phyloP scores from a whole-genome alignment of 1,140 invertebrate species.

The Vanessa tameamea region DNA sequence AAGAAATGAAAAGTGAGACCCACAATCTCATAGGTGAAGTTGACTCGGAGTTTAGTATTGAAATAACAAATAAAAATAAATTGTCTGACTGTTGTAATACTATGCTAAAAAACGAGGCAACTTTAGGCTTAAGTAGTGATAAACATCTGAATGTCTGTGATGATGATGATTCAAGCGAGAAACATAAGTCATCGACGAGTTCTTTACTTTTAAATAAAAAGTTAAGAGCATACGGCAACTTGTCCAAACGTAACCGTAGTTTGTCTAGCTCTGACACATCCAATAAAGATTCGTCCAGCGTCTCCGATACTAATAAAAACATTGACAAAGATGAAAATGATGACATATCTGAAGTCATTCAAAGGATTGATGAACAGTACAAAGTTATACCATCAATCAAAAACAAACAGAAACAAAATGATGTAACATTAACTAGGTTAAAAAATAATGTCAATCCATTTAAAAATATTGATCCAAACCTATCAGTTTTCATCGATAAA shows the following conservation, averaged over 20 bases:
- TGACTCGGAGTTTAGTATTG: conserved; percentile 45
- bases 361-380: conserved; percentile 30
- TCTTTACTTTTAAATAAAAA: conserved; percentile 29
- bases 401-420: conserved; percentile 2
- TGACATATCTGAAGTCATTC: conserved; percentile 31
- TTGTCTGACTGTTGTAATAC: conserved; percentile 29
- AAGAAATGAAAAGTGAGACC: not conserved
- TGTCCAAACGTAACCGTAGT: conserved; percentile 4
- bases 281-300: conserved; percentile 27
- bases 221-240: conserved; percentile 18
- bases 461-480: conserved; percentile 57
- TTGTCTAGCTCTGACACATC: conserved; percentile 32
- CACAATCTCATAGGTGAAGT: conserved; percentile 15
- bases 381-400: conserved; percentile 3
- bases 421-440: not conserved
- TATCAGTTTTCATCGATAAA: conserved; percentile 68
- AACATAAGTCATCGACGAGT: conserved; percentile 7
- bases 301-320: not conserved
- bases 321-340: conserved; percentile 22
- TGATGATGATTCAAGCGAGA: conserved; percentile 11
- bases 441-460: conserved; percentile 60
- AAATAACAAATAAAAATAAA: conserved; percentile 46
- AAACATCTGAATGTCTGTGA: not conserved
- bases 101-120: not conserved
- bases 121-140: not conserved